phyloP scores from a whole-genome alignment of 2,113 vertebrate genomes.

The Scatophagus argus region DNA sequence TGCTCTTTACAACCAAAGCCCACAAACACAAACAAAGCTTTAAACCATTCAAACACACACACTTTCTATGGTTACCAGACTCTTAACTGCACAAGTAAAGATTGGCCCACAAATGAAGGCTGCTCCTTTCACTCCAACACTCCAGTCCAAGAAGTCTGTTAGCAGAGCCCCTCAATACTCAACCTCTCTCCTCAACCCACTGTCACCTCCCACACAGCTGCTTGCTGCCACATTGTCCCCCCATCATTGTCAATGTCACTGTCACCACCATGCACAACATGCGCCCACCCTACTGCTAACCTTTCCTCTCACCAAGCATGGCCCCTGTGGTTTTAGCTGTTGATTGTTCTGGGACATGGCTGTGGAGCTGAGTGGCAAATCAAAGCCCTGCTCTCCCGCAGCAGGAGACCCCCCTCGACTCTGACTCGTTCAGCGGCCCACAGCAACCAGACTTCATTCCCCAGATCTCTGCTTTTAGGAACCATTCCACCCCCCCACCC shows the following conservation, averaged over 20 bases:
- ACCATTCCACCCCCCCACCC: constrained; percentile 37
- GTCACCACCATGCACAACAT: constrained; percentile 64
- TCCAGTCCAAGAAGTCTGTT: constrained; percentile 48
- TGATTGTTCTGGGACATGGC: constrained; percentile 62
- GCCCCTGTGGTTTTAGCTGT: constrained; percentile 56
- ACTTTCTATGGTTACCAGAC: neutral
- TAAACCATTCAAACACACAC: too few species aligned
- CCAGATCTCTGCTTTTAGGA: constrained; percentile 51
- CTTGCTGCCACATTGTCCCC: constrained; percentile 71
- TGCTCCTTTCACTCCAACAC: constrained; percentile 37
- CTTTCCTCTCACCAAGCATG: constrained; percentile 65
- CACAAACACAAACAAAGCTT: too few species aligned
- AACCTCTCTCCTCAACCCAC: constrained; percentile 61
- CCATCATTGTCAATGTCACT: constrained; percentile 76
- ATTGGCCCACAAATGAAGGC: constrained; percentile 22
- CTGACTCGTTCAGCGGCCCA: constrained; percentile 51
- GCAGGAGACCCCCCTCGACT: constrained; percentile 68
- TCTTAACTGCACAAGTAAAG: constrained; percentile 25
- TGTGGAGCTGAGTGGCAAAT: constrained; percentile 60
- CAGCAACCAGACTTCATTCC: constrained; percentile 56
- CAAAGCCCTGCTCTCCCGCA: constrained; percentile 66
- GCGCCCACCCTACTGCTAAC: constrained; percentile 67
- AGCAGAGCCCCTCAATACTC: constrained; percentile 43
- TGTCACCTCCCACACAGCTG: constrained; percentile 76
- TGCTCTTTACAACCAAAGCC: too few species aligned